Conservation (phyloP, 2,797 vertebrate genomes). For the Micrastur ruficollis region DNA sequence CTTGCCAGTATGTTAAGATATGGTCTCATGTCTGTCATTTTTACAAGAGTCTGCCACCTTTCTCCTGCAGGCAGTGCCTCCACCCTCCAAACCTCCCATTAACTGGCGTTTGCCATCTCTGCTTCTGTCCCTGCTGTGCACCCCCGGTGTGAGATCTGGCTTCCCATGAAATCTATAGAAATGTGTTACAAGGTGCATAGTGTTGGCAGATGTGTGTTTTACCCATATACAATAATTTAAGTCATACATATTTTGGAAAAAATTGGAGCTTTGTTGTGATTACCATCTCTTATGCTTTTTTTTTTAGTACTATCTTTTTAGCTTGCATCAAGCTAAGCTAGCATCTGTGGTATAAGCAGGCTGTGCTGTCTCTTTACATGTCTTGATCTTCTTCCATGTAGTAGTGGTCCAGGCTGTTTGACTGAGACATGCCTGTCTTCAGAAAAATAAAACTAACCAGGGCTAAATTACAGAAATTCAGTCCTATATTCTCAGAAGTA, state of each 20-base stretch:
- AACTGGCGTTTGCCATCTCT: neutral
- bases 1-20: neutral
- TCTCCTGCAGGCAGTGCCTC: neutral
- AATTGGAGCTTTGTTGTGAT: neutral
- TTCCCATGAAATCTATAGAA: rapidly evolving
- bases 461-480: neutral
- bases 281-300: too few species aligned
- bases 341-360: neutral
- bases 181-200: neutral
- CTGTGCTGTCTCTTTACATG: neutral
- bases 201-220: neutral
- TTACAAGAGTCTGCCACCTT: neutral
- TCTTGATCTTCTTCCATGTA: neutral
- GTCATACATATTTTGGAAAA: neutral
- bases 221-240: rapidly evolving
- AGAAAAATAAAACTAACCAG: neutral
- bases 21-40: neutral
- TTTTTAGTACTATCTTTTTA: too few species aligned
- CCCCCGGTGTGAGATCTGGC: neutral
- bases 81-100: neutral
- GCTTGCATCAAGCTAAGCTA: too few species aligned
- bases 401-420: neutral
- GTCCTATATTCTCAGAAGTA: rapidly evolving
- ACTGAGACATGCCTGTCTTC: neutral
- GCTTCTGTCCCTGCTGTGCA: neutral